Percentiles rank a stretch among this genome's conserved stretches.
These are phyloP conservation scores for Camponotus pennsylvanicus DNA, from an alignment of 1,140 invertebrate species.

Conservation along the genomic window DNA sequence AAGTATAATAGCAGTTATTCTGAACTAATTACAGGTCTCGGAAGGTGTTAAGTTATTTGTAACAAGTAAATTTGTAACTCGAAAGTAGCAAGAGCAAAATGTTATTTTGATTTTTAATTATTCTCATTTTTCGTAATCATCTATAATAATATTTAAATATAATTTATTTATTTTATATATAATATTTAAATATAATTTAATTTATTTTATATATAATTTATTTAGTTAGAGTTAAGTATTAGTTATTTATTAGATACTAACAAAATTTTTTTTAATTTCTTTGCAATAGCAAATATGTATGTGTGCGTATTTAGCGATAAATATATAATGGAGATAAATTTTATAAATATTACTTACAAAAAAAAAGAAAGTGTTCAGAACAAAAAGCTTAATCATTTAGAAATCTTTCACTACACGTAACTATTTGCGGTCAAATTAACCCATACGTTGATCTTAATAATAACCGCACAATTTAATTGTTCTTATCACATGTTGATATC, in stretches of 20 bases:
- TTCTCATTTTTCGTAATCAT: no score
- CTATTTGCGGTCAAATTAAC: neutral
- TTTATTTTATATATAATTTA: neutral
- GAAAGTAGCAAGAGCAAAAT: neutral
- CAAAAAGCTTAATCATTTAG: neutral
- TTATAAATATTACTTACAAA: no score
- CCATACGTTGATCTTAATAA: neutral
- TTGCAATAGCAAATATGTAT: no score
- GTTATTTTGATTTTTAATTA: neutral
- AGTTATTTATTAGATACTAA: no score
- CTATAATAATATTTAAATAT: no score
- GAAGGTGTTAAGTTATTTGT: neutral
- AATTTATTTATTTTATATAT: neutral
- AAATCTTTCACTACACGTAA: neutral
- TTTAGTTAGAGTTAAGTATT: no score
- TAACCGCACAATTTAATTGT: neutral
- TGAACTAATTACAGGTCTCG: neutral
- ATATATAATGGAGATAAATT: no score
- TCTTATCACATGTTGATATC: neutral
- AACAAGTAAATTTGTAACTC: neutral
- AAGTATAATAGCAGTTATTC: conserved; percentile 8
- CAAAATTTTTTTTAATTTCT: no score
- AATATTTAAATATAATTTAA: neutral
- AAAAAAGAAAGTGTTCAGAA: no score
- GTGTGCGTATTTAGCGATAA: no score